Conservation (phyloP, 2,797 vertebrate genomes). For the Tapera naevia region DNA sequence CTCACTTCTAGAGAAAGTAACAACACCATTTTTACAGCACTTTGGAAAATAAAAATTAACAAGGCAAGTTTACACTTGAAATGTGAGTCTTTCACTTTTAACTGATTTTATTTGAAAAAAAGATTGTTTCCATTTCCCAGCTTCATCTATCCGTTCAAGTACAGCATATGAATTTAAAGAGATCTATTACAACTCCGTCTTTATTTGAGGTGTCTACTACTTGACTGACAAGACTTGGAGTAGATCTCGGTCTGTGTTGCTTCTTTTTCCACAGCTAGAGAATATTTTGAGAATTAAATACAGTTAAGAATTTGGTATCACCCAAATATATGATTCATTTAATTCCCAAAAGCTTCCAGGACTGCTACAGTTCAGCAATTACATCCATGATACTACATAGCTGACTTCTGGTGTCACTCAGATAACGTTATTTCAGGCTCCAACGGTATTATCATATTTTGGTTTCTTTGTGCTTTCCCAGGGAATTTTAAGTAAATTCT, state of each 20-base stretch:
- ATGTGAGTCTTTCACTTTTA: neutral
- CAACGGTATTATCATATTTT: neutral
- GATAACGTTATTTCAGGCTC: neutral
- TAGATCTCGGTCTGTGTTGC: neutral
- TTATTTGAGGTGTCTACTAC: neutral
- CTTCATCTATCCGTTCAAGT: neutral
- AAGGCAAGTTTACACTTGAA: neutral
- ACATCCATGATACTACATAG: neutral
- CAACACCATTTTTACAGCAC: neutral
- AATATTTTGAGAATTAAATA: conserved; percentile 3
- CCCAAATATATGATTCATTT: conserved; percentile 1
- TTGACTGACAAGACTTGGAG: neutral
- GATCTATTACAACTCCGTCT: neutral
- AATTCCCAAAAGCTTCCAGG: neutral
- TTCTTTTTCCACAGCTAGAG: neutral
- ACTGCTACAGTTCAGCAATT: neutral
- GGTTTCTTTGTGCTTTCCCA: conserved; percentile 21
- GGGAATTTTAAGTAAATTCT: conserved; percentile 24
- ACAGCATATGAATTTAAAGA: neutral
- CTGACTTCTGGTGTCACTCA: conserved; percentile 12
- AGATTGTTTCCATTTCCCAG: neutral
- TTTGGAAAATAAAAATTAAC: neutral
- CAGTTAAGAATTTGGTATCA: neutral
- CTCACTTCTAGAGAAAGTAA: neutral
- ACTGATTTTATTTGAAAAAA: neutral